Evolutionary conservation across 2,888 invertebrate genomes (phyloP).

Genomic region (Cremastobaeus sp.): DNA sequence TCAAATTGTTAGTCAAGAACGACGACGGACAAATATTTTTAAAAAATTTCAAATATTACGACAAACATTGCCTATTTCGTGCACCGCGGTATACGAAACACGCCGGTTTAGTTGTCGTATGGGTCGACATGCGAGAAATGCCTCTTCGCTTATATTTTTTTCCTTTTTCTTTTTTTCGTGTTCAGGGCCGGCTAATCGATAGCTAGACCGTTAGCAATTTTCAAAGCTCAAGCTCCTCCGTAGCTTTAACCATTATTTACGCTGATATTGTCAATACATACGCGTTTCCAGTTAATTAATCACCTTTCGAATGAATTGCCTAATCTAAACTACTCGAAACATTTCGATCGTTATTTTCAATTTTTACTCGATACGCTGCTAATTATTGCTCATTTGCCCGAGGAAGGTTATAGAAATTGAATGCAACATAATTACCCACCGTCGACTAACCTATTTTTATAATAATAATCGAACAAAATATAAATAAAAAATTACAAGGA

Average conservation of each 20-base stretch:
- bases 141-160: conserved; percentile 45
- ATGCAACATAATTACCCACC: too few species aligned
- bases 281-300: conserved; percentile 17
- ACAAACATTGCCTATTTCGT: conserved; percentile 54
- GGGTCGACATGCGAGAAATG: conserved; percentile 55
- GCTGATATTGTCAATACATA: conserved; percentile 24
- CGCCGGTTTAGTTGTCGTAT: conserved; percentile 52
- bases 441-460: too few species aligned
- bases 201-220: conserved; percentile 42
- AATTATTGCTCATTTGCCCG: background rate
- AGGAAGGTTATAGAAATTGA: too few species aligned
- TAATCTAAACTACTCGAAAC: too few species aligned
- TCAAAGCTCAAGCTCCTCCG: conserved; percentile 31
- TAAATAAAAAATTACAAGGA: too few species aligned
- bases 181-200: conserved; percentile 56
- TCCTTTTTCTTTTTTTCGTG: conserved; percentile 16
- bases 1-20: too few species aligned
- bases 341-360: background rate
- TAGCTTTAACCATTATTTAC: conserved; percentile 51
- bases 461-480: too few species aligned
- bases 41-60: conserved; percentile 35
- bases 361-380: background rate
- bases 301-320: conserved; percentile 10
- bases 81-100: conserved; percentile 50
- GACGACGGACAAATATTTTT: conserved; percentile 36